Evolutionary conservation across 2,888 invertebrate species (phyloP).

Genomic region (Ganaspis brasiliensis): DNA sequence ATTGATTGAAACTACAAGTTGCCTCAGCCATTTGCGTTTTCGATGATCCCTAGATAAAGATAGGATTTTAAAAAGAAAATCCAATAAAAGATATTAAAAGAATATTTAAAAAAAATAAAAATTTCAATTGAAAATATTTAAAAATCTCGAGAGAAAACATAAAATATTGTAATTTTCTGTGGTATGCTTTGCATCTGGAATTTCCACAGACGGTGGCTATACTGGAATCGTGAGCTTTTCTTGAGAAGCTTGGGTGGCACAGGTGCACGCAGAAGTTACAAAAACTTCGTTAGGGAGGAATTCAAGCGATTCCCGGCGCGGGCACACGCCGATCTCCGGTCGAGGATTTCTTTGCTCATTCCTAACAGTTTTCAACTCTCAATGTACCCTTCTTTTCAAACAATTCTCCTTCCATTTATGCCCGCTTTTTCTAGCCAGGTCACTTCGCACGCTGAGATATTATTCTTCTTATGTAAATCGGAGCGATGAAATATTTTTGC

Average conservation of each 20-base stretch:
- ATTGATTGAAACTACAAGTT: too few relatives aligned
- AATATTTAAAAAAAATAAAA: too few relatives aligned
- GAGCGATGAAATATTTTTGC: constrained; percentile 63
- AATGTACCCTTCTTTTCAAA: constrained; percentile 42
- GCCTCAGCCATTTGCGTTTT: too few relatives aligned
- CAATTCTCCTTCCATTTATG: constrained; percentile 42
- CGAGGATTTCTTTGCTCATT: constrained; percentile 51
- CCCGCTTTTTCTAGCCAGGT: not conserved
- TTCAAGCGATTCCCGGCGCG: constrained; percentile 72
- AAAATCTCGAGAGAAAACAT: not conserved
- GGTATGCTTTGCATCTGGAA: constrained; percentile 8
- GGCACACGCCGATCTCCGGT: constrained; percentile 61
- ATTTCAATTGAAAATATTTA: not conserved
- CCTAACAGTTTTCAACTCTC: constrained; percentile 46
- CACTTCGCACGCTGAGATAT: constrained; percentile 59
- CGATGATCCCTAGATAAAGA: too few relatives aligned
- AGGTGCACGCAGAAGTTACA: constrained; percentile 70
- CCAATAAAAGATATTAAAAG: too few relatives aligned
- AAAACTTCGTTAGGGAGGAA: constrained; percentile 75
- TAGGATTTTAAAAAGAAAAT: too few relatives aligned
- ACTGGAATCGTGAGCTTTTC: constrained; percentile 62
- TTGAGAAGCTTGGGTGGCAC: constrained; percentile 63
- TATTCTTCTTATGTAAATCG: constrained; percentile 74
- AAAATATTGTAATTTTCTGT: not conserved
- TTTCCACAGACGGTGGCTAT: not conserved